Percentiles rank a stretch among this genome's conserved stretches.
Evolutionary conservation across 2,888 invertebrate genomes (phyloP).

Genomic region (Dryococelus australis): DNA sequence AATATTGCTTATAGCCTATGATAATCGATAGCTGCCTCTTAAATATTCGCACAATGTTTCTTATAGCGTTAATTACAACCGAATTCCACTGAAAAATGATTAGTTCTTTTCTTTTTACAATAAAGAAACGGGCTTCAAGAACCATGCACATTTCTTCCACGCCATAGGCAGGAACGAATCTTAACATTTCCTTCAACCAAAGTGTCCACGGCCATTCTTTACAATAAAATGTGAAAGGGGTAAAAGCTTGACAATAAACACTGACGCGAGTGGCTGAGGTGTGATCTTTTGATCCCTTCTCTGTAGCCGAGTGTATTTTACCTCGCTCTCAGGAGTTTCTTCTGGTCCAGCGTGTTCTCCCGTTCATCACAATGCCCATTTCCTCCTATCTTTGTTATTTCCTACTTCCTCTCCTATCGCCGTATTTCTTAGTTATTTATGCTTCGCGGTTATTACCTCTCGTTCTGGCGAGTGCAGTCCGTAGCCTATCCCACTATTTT

Average conservation of each 20-base stretch:
- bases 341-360: background rate
- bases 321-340: background rate
- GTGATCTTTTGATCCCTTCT: background rate
- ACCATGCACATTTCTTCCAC: too few species aligned
- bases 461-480: background rate
- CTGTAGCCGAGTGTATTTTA: background rate
- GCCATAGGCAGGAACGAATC: too few species aligned
- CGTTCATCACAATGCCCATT: background rate
- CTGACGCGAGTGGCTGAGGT: background rate
- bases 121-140: too few species aligned
- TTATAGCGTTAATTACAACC: too few species aligned
- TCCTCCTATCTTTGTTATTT: constrained; percentile 16
- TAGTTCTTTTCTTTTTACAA: too few species aligned
- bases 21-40: too few species aligned
- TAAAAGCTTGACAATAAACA: background rate
- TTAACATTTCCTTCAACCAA: too few species aligned
- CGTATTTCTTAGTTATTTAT: constrained; percentile 10
- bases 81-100: too few species aligned
- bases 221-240: background rate
- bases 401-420: background rate
- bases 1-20: too few species aligned
- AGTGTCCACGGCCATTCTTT: background rate
- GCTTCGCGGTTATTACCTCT: background rate
- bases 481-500: background rate
- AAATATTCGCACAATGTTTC: too few species aligned